Percentiles rank a stretch among this genome's conserved stretches.
phyloP scores from a whole-genome alignment of 1,140 invertebrate species.

The Pseudomyrmex dendroicus region DNA sequence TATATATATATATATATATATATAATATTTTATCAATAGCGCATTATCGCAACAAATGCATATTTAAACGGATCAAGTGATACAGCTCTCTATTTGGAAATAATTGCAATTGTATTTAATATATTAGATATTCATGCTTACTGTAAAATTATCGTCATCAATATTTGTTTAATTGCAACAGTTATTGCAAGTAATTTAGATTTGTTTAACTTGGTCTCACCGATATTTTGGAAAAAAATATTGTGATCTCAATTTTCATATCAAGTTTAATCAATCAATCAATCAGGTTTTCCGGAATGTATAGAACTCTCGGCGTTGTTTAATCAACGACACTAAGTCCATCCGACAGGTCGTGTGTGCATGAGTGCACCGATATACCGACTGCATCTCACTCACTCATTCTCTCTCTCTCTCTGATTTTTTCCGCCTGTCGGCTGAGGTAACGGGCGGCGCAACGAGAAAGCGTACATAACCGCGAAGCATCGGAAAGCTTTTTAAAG shows the following conservation, averaged over 20 bases:
- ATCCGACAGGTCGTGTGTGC: neutral
- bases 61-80: neutral
- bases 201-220: neutral
- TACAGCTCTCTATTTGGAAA: neutral
- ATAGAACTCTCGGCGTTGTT: neutral
- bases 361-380: slow-evolving; percentile 17
- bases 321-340: slow-evolving; percentile 18
- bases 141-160: neutral
- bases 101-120: slow-evolving; percentile 5
- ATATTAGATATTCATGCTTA: neutral
- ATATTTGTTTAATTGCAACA: neutral
- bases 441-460: slow-evolving; percentile 38
- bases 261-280: neutral
- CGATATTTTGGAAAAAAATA: neutral
- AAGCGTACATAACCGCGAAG: slow-evolving; percentile 36
- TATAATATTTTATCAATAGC: neutral
- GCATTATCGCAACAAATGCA: neutral
- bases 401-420: neutral
- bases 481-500: slow-evolving; percentile 58
- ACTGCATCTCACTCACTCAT: neutral
- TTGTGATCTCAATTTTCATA: neutral
- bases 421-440: slow-evolving; percentile 40
- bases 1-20: neutral
- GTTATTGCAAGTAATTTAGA: neutral
- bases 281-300: neutral